Conservation (phyloP, 2,113 vertebrate genomes). For the Brachirus orientalis region DNA sequence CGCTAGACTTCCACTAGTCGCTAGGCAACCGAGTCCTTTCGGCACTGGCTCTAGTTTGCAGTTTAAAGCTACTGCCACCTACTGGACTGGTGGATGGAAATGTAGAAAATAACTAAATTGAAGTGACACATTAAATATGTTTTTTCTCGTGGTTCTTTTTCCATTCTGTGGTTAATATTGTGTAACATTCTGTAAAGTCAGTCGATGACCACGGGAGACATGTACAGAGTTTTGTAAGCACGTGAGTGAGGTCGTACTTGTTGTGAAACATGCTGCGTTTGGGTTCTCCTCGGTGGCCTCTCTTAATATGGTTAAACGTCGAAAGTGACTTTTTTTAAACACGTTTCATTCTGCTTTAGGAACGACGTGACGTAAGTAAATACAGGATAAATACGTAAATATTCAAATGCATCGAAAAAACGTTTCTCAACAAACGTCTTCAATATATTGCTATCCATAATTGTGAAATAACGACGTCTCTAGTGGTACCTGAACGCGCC, state of each 20-base stretch:
- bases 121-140: no score
- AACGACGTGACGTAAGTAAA: no score
- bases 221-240: constrained; percentile 51
- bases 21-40: constrained; percentile 57
- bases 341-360: background rate
- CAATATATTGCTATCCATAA: background rate
- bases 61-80: constrained; percentile 29
- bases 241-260: background rate
- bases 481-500: constrained; percentile 10
- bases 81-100: constrained; percentile 15
- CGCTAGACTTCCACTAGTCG: constrained; percentile 40
- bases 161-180: no score
- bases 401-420: background rate
- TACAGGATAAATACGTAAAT: no score
- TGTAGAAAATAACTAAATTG: no score
- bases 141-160: no score
- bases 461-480: constrained; percentile 7
- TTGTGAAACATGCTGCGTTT: constrained; percentile 58
- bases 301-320: fast-evolving
- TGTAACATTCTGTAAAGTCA: no score
- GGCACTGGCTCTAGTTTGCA: no score
- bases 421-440: background rate
- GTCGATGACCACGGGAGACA: background rate
- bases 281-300: fast-evolving
- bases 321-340: background rate